Percentiles rank a stretch among this genome's conserved stretches.
These are phyloP conservation scores for Nesometra sesokonis DNA, from an alignment of 35 echinoderm and acorn worm genomes.

Conservation along the genomic window DNA sequence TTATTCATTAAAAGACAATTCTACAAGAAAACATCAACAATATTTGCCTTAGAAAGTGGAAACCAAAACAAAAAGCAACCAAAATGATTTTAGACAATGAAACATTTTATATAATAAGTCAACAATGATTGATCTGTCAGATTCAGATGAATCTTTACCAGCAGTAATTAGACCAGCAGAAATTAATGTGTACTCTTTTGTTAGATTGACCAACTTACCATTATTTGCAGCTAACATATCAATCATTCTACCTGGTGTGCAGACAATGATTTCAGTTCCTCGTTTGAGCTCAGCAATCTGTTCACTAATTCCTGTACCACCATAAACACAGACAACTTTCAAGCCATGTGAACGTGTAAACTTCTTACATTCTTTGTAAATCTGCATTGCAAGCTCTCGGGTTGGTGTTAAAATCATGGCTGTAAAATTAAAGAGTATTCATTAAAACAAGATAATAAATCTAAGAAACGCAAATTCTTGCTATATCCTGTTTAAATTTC, in stretches of 20 bases:
- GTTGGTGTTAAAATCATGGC: conserved; percentile 90
- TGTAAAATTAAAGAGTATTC: conserved; percentile 8
- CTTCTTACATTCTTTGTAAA: conserved; percentile 80
- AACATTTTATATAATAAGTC: too few relatives aligned
- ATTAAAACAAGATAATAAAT: neutral
- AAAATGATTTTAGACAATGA: too few relatives aligned
- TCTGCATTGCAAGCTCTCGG: conserved; percentile 88
- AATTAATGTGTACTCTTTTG: too few relatives aligned
- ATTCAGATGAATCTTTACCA: too few relatives aligned
- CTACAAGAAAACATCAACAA: too few relatives aligned
- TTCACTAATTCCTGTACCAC: conserved; percentile 96
- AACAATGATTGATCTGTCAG: too few relatives aligned
- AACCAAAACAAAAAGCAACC: too few relatives aligned
- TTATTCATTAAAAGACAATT: too few relatives aligned
- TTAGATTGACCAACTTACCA: conserved; percentile 34
- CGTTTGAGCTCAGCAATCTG: conserved; percentile 98
- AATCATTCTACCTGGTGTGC: conserved; percentile 93
- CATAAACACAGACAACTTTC: conserved; percentile 75
- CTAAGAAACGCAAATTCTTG: too few relatives aligned
- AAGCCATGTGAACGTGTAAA: conserved; percentile 65
- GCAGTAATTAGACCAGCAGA: too few relatives aligned
- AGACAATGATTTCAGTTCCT: conserved; percentile 93
- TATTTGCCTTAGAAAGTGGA: too few relatives aligned
- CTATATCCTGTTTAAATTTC: too few relatives aligned
- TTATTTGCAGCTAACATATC: conserved; percentile 94